These are phyloP conservation scores for Lepidonotus clava DNA, from an alignment of 2,888 invertebrate species.

Conservation along the genomic window DNA sequence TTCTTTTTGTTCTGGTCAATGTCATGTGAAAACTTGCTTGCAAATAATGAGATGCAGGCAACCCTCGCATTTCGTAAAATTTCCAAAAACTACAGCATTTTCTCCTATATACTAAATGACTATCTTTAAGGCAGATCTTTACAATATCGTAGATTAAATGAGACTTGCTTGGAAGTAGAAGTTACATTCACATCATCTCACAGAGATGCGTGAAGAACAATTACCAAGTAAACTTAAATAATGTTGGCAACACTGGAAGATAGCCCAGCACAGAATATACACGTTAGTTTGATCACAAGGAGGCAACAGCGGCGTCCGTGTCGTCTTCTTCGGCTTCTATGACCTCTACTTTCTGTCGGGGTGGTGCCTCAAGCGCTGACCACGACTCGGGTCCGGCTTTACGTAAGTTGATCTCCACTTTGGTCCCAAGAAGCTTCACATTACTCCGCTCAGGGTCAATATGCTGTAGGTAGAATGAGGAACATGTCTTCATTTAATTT, in stretches of 20 bases:
- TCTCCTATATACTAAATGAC: too few species aligned
- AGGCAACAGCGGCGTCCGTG: conserved; percentile 9
- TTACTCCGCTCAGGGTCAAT: conserved; percentile 87
- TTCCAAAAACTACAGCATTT: too few species aligned
- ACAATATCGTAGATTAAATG: too few species aligned
- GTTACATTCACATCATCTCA: too few species aligned
- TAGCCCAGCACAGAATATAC: background rate
- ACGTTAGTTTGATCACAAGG: conserved; percentile 13
- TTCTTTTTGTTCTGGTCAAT: too few species aligned
- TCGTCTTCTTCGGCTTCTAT: background rate
- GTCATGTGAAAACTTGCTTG: too few species aligned
- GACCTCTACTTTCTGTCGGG: background rate
- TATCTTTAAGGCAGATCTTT: too few species aligned
- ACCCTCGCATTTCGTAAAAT: too few species aligned
- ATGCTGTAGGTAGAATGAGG: too few species aligned
- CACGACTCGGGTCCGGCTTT: conserved; percentile 93
- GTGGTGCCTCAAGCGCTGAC: conserved; percentile 84
- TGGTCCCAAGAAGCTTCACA: conserved; percentile 91
- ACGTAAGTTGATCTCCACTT: conserved; percentile 94
- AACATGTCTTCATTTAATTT: too few species aligned
- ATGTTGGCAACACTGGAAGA: background rate
- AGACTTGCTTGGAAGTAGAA: too few species aligned
- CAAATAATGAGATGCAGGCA: too few species aligned
- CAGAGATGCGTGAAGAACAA: background rate
- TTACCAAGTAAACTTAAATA: background rate